Conservation (phyloP, 2,888 invertebrate species). For the Cryptocephalus moraei region DNA sequence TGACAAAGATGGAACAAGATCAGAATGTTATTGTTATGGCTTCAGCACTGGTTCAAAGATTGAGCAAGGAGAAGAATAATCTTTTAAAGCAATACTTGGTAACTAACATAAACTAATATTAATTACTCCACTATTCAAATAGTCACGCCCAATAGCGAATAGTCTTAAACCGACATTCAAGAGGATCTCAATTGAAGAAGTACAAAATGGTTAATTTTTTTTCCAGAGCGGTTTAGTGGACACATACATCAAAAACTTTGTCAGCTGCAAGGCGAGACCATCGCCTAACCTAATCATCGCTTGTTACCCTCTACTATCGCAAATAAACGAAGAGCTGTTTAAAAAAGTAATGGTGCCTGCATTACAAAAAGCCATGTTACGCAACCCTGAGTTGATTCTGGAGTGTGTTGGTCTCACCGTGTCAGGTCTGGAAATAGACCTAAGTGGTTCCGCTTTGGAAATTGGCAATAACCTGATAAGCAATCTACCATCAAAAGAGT, state of each 20-base stretch:
- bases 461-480: slow-evolving; percentile 75
- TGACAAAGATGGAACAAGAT: slow-evolving; percentile 38
- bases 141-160: too few species aligned
- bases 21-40: slow-evolving; percentile 53
- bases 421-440: slow-evolving; percentile 56
- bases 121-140: too few species aligned
- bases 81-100: slow-evolving; percentile 49
- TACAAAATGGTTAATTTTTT: slow-evolving; percentile 6
- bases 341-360: slow-evolving; percentile 68
- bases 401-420: slow-evolving; percentile 71
- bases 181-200: too few species aligned
- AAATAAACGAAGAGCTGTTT: slow-evolving; percentile 57
- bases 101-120: slow-evolving; percentile 2
- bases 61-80: slow-evolving; percentile 39
- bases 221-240: slow-evolving; percentile 55
- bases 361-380: slow-evolving; percentile 80
- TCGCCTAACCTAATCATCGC: slow-evolving; percentile 55
- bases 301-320: slow-evolving; percentile 54
- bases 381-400: slow-evolving; percentile 87
- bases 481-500: slow-evolving; percentile 82
- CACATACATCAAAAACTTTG: slow-evolving; percentile 63
- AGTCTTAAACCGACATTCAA: too few species aligned
- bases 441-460: slow-evolving; percentile 67
- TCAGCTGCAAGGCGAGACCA: slow-evolving; percentile 69
- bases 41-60: slow-evolving; percentile 52